Conservation (phyloP, 2,797 vertebrate species). For the Peromyscus nudipes region DNA sequence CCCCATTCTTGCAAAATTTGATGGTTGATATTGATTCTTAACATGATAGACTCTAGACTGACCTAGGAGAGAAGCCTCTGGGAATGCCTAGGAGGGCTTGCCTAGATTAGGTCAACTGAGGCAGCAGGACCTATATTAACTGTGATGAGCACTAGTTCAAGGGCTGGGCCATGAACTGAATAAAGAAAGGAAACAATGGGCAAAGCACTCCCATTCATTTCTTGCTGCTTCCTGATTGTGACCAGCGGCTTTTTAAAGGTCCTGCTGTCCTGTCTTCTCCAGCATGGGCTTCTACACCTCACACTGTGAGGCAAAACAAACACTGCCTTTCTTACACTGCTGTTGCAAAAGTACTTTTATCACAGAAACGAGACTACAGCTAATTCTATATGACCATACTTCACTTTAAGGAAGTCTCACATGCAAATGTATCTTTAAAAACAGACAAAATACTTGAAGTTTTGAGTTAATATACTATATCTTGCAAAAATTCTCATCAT, state of each 20-base stretch:
- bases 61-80: neutral
- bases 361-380: neutral
- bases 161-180: neutral
- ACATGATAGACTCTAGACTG: neutral
- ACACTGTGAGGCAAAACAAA: neutral
- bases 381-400: neutral
- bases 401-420: slow-evolving; percentile 9
- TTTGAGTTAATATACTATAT: slow-evolving; percentile 20
- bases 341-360: neutral
- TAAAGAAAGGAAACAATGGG: neutral
- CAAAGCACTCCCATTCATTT: neutral
- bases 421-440: slow-evolving; percentile 34
- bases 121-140: neutral
- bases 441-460: neutral
- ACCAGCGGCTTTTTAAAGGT: neutral
- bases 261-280: neutral
- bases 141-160: neutral
- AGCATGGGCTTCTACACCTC: neutral
- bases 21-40: neutral
- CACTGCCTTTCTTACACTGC: neutral
- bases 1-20: neutral
- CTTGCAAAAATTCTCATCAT: slow-evolving; percentile 4
- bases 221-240: neutral
- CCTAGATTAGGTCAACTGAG: neutral
- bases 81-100: neutral